Conservation (phyloP, 1,140 invertebrate genomes). For the Zophobas morio region DNA sequence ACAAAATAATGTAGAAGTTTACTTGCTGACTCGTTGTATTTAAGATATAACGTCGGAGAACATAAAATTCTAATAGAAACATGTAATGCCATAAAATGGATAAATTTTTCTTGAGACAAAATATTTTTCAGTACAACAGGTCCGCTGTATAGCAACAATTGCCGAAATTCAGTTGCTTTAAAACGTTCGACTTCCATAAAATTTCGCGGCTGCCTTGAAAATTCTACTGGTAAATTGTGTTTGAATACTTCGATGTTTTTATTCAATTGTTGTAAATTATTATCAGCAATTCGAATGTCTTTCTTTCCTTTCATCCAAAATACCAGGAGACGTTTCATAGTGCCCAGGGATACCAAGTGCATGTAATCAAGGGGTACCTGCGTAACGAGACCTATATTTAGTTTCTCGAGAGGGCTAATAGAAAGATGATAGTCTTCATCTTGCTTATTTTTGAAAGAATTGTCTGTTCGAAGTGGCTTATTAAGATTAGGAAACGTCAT, state of each 20-base stretch:
- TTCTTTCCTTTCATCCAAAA: constrained; percentile 46
- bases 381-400: constrained; percentile 8
- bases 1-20: constrained; percentile 49
- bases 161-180: constrained; percentile 64
- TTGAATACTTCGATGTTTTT: constrained; percentile 14
- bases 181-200: constrained; percentile 59
- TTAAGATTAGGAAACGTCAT: constrained; percentile 26
- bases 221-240: constrained; percentile 35
- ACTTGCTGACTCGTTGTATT: constrained; percentile 40
- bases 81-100: constrained; percentile 48
- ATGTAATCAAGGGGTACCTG: constrained; percentile 27
- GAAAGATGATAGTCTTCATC: constrained; percentile 26
- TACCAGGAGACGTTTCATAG: constrained; percentile 31
- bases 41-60: neutral
- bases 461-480: constrained; percentile 23
- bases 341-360: constrained; percentile 40
- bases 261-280: constrained; percentile 24
- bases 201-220: constrained; percentile 55
- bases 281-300: neutral
- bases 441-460: constrained; percentile 24
- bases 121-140: constrained; percentile 48
- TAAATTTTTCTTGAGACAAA: constrained; percentile 30
- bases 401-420: constrained; percentile 15
- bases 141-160: constrained; percentile 63
- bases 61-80: constrained; percentile 43